These are phyloP conservation scores for Cirrhinus mrigala DNA, from an alignment of 2,797 vertebrate genomes.

Conservation along the genomic window DNA sequence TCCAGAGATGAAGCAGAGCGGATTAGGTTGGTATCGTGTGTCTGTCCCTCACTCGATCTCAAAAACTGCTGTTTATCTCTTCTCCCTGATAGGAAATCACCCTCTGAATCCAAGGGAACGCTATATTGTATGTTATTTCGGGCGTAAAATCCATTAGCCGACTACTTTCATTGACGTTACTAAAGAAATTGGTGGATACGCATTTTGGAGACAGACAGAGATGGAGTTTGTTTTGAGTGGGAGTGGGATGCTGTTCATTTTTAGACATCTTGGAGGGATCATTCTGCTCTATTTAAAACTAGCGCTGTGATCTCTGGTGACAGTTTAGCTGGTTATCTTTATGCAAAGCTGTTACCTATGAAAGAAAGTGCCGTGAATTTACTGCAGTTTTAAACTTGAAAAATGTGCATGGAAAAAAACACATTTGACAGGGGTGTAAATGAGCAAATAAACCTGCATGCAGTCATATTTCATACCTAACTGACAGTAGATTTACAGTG, in stretches of 20 bases:
- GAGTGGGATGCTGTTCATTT: background rate
- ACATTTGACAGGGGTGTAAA: background rate
- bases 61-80: slow-evolving; percentile 27
- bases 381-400: background rate
- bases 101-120: slow-evolving; percentile 19
- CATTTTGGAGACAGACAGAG: background rate
- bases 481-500: background rate
- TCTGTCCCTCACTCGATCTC: slow-evolving; percentile 35
- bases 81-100: slow-evolving; percentile 26
- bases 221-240: background rate
- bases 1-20: slow-evolving; percentile 96
- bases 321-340: background rate
- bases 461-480: background rate
- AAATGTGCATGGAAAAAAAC: background rate
- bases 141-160: slow-evolving; percentile 1
- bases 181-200: background rate
- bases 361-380: background rate
- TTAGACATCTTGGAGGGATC: background rate
- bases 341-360: background rate
- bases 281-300: background rate
- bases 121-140: background rate
- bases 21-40: slow-evolving; percentile 86
- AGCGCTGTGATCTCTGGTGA: background rate
- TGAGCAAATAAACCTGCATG: slow-evolving; percentile 23
- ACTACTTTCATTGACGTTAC: slow-evolving; percentile 8